A percentile compares a stretch with the other conserved stretches of the same genome.
These are phyloP conservation scores for Agrilus cyanescens DNA, from an alignment of 2,888 invertebrate genomes.

Conservation along the genomic window DNA sequence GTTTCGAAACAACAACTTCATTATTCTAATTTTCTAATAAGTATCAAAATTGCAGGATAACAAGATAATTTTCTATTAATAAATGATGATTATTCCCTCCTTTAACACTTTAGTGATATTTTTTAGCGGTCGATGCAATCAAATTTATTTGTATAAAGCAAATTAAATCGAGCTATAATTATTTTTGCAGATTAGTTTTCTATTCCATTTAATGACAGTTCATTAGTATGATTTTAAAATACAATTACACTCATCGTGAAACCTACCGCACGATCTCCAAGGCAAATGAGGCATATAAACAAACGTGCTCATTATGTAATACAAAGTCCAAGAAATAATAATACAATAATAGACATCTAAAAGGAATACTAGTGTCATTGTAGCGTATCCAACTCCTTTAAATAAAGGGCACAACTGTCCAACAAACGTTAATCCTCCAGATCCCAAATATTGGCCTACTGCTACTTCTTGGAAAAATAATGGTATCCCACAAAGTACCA, in stretches of 20 bases:
- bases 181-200: too few species aligned
- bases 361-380: slow-evolving; percentile 64
- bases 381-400: slow-evolving; percentile 61
- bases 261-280: slow-evolving; percentile 51
- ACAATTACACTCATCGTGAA: not conserved
- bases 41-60: too few species aligned
- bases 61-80: too few species aligned
- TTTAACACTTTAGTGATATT: too few species aligned
- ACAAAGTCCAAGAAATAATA: slow-evolving; percentile 64
- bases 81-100: too few species aligned
- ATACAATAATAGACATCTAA: slow-evolving; percentile 67
- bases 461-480: slow-evolving; percentile 50
- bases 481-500: slow-evolving; percentile 47
- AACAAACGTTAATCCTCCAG: slow-evolving; percentile 47
- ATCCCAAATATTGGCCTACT: slow-evolving; percentile 46
- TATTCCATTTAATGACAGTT: too few species aligned
- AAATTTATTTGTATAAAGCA: too few species aligned
- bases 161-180: too few species aligned
- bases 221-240: too few species aligned
- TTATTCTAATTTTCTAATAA: too few species aligned
- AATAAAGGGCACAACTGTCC: slow-evolving; percentile 45
- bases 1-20: too few species aligned
- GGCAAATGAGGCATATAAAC: slow-evolving; percentile 44
- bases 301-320: slow-evolving; percentile 52
- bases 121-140: too few species aligned